These are phyloP conservation scores for Venusia cambrica DNA, from an alignment of 2,888 invertebrate species.

Conservation along the genomic window DNA sequence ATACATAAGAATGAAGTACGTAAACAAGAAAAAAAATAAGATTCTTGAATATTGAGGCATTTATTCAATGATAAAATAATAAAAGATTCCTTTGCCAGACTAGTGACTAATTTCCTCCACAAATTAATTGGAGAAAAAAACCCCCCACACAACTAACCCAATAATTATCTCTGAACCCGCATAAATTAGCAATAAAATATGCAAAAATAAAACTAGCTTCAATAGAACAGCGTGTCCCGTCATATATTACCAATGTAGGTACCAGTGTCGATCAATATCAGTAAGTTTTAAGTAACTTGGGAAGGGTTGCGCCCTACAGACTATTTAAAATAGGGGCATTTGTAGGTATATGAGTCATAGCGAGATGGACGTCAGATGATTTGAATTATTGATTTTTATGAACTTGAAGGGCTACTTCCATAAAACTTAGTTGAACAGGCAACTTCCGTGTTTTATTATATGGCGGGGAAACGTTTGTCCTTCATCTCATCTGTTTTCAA, in stretches of 20 bases:
- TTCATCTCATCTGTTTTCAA: too few species aligned
- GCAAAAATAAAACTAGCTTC: slow-evolving; percentile 16
- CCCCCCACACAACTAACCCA: background rate
- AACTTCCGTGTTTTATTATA: too few species aligned
- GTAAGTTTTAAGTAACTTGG: slow-evolving; percentile 62
- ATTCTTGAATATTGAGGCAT: too few species aligned
- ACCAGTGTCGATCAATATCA: slow-evolving; percentile 50
- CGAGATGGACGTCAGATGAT: slow-evolving; percentile 20
- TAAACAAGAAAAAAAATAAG: too few species aligned
- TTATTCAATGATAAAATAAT: too few species aligned
- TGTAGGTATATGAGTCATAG: slow-evolving; percentile 31
- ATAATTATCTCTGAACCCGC: slow-evolving; percentile 4
- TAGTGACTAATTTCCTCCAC: too few species aligned
- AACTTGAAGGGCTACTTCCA: too few species aligned
- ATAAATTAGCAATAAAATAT: slow-evolving; percentile 17
- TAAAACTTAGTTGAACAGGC: too few species aligned
- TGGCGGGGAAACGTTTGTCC: too few species aligned
- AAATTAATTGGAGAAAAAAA: background rate
- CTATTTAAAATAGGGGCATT: slow-evolving; percentile 34
- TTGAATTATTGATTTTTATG: too few species aligned
- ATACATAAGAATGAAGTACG: too few species aligned
- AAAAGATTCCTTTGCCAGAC: too few species aligned
- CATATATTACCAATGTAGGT: slow-evolving; percentile 29
- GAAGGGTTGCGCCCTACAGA: slow-evolving; percentile 63
- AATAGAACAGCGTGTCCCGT: slow-evolving; percentile 7